phyloP scores from a whole-genome alignment of 1,140 invertebrate genomes.

The Daktulosphaira vitifoliae region DNA sequence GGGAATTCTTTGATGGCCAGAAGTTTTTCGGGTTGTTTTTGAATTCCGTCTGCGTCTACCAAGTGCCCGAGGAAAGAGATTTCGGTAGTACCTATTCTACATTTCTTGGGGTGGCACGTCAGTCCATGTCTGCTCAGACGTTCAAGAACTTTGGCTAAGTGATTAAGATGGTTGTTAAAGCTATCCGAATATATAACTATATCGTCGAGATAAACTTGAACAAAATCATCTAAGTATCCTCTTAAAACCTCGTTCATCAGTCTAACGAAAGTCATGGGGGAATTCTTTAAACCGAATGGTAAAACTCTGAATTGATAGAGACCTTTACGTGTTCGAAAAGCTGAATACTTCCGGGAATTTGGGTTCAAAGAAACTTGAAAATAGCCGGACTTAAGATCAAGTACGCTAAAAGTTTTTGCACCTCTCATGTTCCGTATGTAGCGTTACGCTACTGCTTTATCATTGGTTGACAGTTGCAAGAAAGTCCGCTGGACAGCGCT shows the following conservation, averaged over 20 bases:
- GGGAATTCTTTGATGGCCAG: slow-evolving; percentile 41
- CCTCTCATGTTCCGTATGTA: not conserved
- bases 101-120: slow-evolving; percentile 38
- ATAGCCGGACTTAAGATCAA: slow-evolving; percentile 1
- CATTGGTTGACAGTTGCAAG: too few relatives aligned
- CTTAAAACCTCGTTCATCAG: slow-evolving; percentile 41
- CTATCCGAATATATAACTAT: not conserved
- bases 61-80: slow-evolving; percentile 44
- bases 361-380: slow-evolving; percentile 29
- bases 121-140: slow-evolving; percentile 13
- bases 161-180: not conserved
- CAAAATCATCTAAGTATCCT: slow-evolving; percentile 32
- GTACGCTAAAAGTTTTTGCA: not conserved
- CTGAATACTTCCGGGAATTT: slow-evolving; percentile 44
- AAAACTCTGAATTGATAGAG: slow-evolving; percentile 44
- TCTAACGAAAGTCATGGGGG: slow-evolving; percentile 44
- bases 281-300: slow-evolving; percentile 46
- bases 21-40: slow-evolving; percentile 42
- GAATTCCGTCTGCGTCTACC: slow-evolving; percentile 41
- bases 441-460: too few relatives aligned
- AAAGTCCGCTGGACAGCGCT: too few relatives aligned
- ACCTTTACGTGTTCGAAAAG: slow-evolving; percentile 44
- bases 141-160: slow-evolving; percentile 1
- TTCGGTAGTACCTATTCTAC: slow-evolving; percentile 37
- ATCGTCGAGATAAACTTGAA: slow-evolving; percentile 9